Evolutionary conservation across 2,888 invertebrate genomes (phyloP).

Genomic region (Tinea trinotella): DNA sequence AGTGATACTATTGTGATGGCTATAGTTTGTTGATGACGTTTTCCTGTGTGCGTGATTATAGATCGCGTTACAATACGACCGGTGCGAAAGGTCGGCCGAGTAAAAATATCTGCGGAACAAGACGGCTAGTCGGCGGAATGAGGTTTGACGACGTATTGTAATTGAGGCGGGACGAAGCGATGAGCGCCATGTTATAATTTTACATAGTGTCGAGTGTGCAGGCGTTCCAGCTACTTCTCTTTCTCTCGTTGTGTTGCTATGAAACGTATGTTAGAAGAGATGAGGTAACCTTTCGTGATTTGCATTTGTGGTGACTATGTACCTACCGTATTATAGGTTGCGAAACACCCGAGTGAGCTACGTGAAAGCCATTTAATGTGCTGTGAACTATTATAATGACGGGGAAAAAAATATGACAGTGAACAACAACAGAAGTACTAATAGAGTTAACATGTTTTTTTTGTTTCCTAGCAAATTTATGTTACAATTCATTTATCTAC

Average conservation of each 20-base stretch:
- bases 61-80: conserved; percentile 41
- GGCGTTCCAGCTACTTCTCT: conserved; percentile 54
- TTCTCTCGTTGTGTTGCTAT: conserved; percentile 44
- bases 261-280: conserved; percentile 15
- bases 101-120: conserved; percentile 73
- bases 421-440: too few species aligned
- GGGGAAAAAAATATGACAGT: too few species aligned
- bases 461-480: too few species aligned
- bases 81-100: conserved; percentile 72
- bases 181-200: conserved; percentile 71
- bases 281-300: conserved; percentile 3
- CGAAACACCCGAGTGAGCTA: background rate
- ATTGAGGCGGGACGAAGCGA: conserved; percentile 68
- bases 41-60: background rate
- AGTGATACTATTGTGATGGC: conserved; percentile 38
- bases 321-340: background rate
- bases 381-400: too few species aligned
- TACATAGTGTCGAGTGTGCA: conserved; percentile 68
- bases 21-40: conserved; percentile 1
- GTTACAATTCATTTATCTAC: too few species aligned
- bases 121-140: conserved; percentile 69
- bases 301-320: background rate
- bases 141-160: conserved; percentile 71
- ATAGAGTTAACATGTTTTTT: too few species aligned
- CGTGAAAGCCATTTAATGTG: background rate